Base-by-base conservation (phyloP, 2,888 invertebrate genomes). In the Ypsolopha scabrella region DNA sequence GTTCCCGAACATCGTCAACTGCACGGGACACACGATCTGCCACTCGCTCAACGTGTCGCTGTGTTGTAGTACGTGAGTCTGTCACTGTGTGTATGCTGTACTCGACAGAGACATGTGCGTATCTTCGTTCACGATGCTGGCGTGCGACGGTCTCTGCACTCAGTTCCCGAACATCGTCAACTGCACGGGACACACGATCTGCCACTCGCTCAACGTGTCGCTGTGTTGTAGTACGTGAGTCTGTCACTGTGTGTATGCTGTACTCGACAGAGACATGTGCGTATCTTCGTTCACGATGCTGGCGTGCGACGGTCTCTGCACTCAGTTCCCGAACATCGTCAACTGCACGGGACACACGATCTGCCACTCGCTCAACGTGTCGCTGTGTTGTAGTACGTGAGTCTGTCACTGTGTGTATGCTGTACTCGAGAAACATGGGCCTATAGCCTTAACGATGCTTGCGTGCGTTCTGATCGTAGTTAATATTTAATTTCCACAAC, bases 61-160 rank as follows among this genome's bases (percentile, higher is more conserved):
- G 61, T 85, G 83, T 72, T 85, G 83, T 79, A 80, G 83, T 85
- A 80, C 80, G 24, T 24, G 24, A 24, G 24, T 24, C 24, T 24
- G 24, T 24, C 24, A 24, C 24, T 11, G 24, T 10, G 33, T 34
- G 35, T 24, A 46, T 24, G 14, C 7, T 14, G n/a, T 46, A 10
- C 4, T 11, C 34, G n/a, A 13, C 49, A 58, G 58, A 46, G 55
- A 58, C 37, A 55, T 58, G 55, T 53, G 54, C 47, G 51, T 54
- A 34, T 51, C 57, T 1, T 52, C 53, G 13, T 57, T 57, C 43
- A 41, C 54, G 7, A 44, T 57, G 9, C 14, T 44, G n/a, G 55
- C 56, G 24, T 58, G 58, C 52, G 53, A 56, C 38, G 54, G 38
- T 1, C 48, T 58, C 34, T 58, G 58, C 52, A 35, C 51, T 37